Evolutionary conservation across 2,797 vertebrate genomes (phyloP).

Genomic region (Antennarius maculatus): DNA sequence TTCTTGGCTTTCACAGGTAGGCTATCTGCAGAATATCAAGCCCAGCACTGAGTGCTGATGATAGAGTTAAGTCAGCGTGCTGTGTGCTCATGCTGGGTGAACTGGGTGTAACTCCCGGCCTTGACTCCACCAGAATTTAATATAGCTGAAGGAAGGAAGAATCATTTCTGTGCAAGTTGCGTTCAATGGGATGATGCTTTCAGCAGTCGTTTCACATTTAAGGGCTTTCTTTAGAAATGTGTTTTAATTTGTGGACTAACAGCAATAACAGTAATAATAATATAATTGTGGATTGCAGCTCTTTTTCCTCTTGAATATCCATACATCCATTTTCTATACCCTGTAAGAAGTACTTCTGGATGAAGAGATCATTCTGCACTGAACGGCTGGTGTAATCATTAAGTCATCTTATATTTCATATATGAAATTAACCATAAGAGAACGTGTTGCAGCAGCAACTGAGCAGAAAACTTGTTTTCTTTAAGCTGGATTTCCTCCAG

Average conservation of each 20-base stretch:
- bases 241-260: neutral
- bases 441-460: slow-evolving; percentile 32
- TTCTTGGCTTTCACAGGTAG: neutral
- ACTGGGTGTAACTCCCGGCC: slow-evolving; percentile 18
- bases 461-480: slow-evolving; percentile 55
- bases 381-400: no score
- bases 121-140: slow-evolving; percentile 20
- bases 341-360: neutral
- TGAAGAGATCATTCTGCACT: neutral
- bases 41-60: neutral
- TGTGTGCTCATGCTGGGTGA: slow-evolving; percentile 15
- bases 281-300: neutral
- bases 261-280: neutral
- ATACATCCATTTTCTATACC: no score
- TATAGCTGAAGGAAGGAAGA: slow-evolving; percentile 12
- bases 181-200: slow-evolving; percentile 10
- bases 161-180: slow-evolving; percentile 10
- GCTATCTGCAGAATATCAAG: slow-evolving; percentile 10
- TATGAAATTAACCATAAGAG: slow-evolving; percentile 26
- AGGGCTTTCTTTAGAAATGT: slow-evolving; percentile 1
- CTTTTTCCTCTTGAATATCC: no score
- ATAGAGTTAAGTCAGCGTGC: slow-evolving; percentile 7
- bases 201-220: neutral
- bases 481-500: slow-evolving; percentile 63
- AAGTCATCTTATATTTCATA: slow-evolving; percentile 23